phyloP scores from a whole-genome alignment of 2,888 invertebrate species.

The Caenorhabditis sp. region DNA sequence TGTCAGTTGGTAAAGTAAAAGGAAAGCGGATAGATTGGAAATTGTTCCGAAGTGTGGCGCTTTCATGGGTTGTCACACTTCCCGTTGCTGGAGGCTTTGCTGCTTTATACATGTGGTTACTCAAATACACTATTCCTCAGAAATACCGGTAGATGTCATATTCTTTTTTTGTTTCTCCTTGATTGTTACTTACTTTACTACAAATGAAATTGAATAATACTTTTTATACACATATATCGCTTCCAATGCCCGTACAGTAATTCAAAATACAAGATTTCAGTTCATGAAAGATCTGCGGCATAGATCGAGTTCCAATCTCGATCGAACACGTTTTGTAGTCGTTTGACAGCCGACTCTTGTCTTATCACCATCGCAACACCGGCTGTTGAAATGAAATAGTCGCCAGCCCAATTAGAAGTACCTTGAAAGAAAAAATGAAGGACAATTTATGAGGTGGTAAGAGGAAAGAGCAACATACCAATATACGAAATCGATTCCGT shows the following conservation, averaged over 20 bases:
- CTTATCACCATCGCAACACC: conserved; percentile 81
- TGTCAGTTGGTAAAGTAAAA: conserved; percentile 87
- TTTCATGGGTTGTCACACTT: conserved; percentile 95
- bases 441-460: too few species aligned
- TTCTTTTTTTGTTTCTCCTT: not conserved
- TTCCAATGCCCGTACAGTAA: too few species aligned
- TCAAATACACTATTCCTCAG: conserved; percentile 25
- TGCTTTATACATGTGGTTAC: conserved; percentile 37
- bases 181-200: not conserved
- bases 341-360: conserved; percentile 21
- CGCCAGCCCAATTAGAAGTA: conserved; percentile 97
- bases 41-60: conserved; percentile 84
- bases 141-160: conserved; percentile 16
- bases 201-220: too few species aligned
- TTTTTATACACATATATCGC: too few species aligned
- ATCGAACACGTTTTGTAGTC: conserved; percentile 57
- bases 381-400: conserved; percentile 89
- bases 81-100: conserved; percentile 76
- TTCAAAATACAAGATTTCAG: not conserved
- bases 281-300: conserved; percentile 19
- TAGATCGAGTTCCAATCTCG: conserved; percentile 63
- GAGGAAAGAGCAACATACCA: conserved; percentile 74
- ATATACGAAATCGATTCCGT: conserved; percentile 90
- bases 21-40: conserved; percentile 75
- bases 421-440: conserved; percentile 71